Base-by-base conservation (phyloP, 2,888 invertebrate genomes). In the Cepaea hortensis region DNA sequence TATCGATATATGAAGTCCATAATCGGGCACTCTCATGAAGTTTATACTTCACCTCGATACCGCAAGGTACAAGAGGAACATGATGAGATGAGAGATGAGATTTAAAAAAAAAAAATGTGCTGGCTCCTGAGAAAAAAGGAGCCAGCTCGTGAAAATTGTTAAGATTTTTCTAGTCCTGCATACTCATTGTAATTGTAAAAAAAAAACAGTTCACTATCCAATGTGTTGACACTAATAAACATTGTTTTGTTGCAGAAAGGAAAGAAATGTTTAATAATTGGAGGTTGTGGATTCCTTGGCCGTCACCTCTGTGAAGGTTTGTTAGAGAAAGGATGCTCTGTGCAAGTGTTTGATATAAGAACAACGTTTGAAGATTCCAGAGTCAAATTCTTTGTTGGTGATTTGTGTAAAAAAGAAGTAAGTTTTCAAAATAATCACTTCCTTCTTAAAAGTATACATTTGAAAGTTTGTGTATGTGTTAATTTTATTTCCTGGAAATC, bases 201-300 rank as follows among this genome's bases (percentile, higher is more conserved):
- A 35, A 35, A 35, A 35, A 35, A 35, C 35, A 1, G 35, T 35
- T 35, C 35, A 35, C 35, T 35, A 35, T 35, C 35, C 18, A 15
- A 3, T 46, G 75, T 46, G 13, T 11, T 15, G 13, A 46, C 13
- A 9, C 13, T 75, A 48, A 11, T 7, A 4, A 20, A n/a, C 35
- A 35, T 11, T 68, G 7, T 82, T 80, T 83, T 73, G 6, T 87
- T 89, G 83, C 89, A 87, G 87, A 75, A 89, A 89, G 85, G 84
- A 77, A 89, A 89, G 75, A 86, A 81, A 55, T 91, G 90, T 86
- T 87, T 92, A 35, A 92, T 93, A 48, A 91, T 93, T 65, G 93
- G 93, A 70, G 93, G 93, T 4, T 88, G 92, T 89, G 93, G 93
- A 2, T 93, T 93, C 87, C 89, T 93, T 18, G 93, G 93, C 3